Base-by-base conservation (phyloP, 2,797 vertebrate species). In the Hafferia zeledoni region DNA sequence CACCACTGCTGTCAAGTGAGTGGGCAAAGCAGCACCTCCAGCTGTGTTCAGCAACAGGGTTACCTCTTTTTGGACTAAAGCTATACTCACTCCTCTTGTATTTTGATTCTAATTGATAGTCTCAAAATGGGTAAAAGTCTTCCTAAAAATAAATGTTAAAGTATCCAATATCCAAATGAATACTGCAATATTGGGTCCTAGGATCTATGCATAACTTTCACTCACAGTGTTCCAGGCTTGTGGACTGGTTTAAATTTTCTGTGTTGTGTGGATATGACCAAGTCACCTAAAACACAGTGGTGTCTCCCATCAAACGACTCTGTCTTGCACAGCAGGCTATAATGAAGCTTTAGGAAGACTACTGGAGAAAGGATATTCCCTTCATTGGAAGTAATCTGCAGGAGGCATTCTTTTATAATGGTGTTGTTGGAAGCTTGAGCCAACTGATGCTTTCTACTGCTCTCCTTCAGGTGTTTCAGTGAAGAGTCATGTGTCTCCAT, bases 401-500 rank as follows among this genome's bases (percentile, higher is more conserved):
- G 70, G 24, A 71, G 24, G 23, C 2, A 2, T 35, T 83, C 39
- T 85, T 67, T 50, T 4, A 35, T 52, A 15, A 6, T 6, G 33
- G 16, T 43, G 17, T 12, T 63, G 31, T 7, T 85, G 43, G 27
- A 80, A 87, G 25, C n/a, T 56, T 65, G 55, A 43, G 31, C 64
- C 57, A 31, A 43, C 35, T 64, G 23, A 28, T 63, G 80, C 50
- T 84, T 65, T 87, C 52, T 50, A 46, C 69, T 46, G 52, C 93
- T 77, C n/a, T 68, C 87, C 31, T 74, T 75, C 87, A 99, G 99
- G 97, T 99, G 99, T 97, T 99, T 99, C 98, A 99, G 98, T 16
- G 99, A 99, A 94, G 99, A 99, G 96, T 99, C 99, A 95, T 99
- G 99, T 53, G 98, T 99, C 89, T 98, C 99, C 69, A 98, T 99